Base-by-base conservation (phyloP, 2,888 invertebrate species). In the Stenoptilia bipunctidactyla region DNA sequence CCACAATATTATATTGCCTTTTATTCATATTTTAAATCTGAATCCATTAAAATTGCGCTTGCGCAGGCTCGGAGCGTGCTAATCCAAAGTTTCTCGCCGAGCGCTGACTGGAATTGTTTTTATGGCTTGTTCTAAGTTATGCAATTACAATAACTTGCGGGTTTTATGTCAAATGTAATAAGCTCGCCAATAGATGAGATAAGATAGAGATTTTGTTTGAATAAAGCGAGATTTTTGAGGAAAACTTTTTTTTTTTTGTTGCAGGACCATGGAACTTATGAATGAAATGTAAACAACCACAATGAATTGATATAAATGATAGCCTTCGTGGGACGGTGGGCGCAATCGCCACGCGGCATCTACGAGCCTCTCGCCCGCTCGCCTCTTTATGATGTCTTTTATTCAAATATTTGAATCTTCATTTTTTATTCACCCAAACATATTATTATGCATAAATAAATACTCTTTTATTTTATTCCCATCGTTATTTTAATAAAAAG, bases 271-370 rank as follows among this genome's bases (percentile, higher is more conserved):
- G 63, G 59, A 55, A 61, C 62, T 73, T 73, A 73, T 74, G 74
- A 76, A 75, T 80, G 80, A 82, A 80, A 77, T 75, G 76, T 73
- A 74, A 76, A 73, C 69, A 70, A 64, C 64, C 72, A 70, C 77
- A 77, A 79, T 79, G 77, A 79, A 76, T 72, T 72, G 64, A 73
- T 75, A 72, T 75, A 76, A 79, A 67, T 71, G 75, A 77, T 75
- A 67, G 70, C 48, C 51, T 51, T 41, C 45, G 15, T 43, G 50
- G 42, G 52, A 37, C 56, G 66, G 55, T 55, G 56, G 60, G n/a
- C n/a, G n/a, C n/a, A n/a, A n/a, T n/a, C n/a, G n/a, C n/a, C n/a
- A n/a, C n/a, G 57, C 73, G 75, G 75, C 77, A 82, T 82, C 82
- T 75, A 58, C 60, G 61, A 57, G 48, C 53, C 48, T 56, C 47